Conservation (phyloP, 2,888 invertebrate species). For the Gisinianus flammeolus region DNA sequence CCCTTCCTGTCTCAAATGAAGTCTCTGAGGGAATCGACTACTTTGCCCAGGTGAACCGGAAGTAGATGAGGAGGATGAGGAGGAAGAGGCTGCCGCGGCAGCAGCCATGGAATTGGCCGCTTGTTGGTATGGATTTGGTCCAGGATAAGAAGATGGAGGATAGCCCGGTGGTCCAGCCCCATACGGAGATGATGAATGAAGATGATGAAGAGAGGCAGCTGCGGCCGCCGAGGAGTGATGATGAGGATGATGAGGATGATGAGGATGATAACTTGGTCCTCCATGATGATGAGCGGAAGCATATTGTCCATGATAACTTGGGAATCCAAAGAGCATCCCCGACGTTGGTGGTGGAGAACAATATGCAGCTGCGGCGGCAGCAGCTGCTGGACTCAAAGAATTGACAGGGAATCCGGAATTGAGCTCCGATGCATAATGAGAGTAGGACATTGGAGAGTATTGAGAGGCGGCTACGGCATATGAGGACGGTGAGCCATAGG, state of each 20-base stretch:
- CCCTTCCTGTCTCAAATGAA: constrained; percentile 61
- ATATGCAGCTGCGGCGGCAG: constrained; percentile 54
- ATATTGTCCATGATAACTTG: constrained; percentile 56
- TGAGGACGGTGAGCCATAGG: constrained; percentile 48
- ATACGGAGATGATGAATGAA: constrained; percentile 52
- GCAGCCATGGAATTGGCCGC: constrained; percentile 48
- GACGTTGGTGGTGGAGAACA: constrained; percentile 55
- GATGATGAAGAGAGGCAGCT: constrained; percentile 53
- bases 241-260: too few species aligned
- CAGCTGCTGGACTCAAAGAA: constrained; percentile 42
- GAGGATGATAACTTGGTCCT: constrained; percentile 45
- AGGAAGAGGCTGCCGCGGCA: constrained; percentile 37
- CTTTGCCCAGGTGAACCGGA: constrained; percentile 39
- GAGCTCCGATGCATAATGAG: constrained; percentile 57
- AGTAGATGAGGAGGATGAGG: constrained; percentile 36
- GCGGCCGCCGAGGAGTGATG: constrained; percentile 49
- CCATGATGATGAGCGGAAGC: constrained; percentile 38
- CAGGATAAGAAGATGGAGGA: constrained; percentile 50
- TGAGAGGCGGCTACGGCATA: constrained; percentile 52
- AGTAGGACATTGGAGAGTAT: constrained; percentile 55
- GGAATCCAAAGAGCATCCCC: constrained; percentile 56
- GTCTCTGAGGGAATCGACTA: constrained; percentile 52
- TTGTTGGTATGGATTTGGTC: constrained; percentile 53
- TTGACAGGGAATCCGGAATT: constrained; percentile 54
- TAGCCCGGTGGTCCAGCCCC: constrained; percentile 53